Evolutionary conservation across 2,797 vertebrate genomes (phyloP).

Genomic region (Heteromormyrus szaboi): DNA sequence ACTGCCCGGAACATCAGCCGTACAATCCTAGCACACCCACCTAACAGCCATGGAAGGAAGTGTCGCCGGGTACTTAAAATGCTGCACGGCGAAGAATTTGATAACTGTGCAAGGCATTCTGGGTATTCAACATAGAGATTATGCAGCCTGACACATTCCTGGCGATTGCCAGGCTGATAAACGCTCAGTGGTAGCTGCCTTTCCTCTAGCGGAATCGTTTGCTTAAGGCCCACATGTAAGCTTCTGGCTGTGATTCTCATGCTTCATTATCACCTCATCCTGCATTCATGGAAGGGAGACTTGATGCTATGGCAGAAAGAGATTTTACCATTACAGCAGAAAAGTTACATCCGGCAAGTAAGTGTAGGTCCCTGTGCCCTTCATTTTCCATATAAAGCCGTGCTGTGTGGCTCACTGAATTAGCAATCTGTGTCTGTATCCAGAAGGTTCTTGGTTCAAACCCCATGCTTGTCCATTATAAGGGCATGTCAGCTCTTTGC

Average conservation of each 20-base stretch:
- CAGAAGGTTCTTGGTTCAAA: neutral
- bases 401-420: neutral
- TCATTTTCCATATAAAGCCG: neutral
- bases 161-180: neutral
- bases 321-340: neutral
- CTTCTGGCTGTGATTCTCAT: too few relatives aligned
- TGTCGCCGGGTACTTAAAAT: neutral
- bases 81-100: neutral
- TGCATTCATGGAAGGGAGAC: slow-evolving; percentile 4
- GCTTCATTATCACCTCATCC: neutral
- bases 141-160: neutral
- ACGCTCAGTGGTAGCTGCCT: neutral
- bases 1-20: neutral
- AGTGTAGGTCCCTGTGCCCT: neutral
- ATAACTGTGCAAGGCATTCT: neutral
- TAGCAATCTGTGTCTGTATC: neutral
- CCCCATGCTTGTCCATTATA: neutral
- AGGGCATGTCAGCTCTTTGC: neutral
- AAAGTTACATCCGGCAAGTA: neutral
- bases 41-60: neutral
- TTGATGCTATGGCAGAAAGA: neutral
- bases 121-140: neutral
- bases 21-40: neutral
- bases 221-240: neutral
- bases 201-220: neutral